These are phyloP conservation scores for Blastobasis adustella DNA, from an alignment of 2,888 invertebrate species.

Conservation along the genomic window DNA sequence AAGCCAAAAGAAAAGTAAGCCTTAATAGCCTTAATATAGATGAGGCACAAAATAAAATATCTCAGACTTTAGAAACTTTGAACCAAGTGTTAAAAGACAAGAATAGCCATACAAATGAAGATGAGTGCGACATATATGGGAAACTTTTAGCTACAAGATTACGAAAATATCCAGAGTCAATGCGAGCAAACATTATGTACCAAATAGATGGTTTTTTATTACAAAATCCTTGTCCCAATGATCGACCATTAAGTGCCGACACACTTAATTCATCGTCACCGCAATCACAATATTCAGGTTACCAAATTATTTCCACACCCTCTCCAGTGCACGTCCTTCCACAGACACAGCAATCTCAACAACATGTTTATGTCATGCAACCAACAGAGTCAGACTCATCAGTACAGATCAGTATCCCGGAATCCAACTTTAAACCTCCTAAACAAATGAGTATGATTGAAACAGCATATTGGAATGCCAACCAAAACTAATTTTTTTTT, in stretches of 20 bases:
- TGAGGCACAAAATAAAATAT: slow-evolving; percentile 6
- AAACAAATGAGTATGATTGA: too few relatives aligned
- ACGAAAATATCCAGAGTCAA: background rate
- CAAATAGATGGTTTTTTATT: slow-evolving; percentile 5
- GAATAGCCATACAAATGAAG: background rate
- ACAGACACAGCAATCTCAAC: too few relatives aligned
- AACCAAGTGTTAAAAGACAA: background rate
- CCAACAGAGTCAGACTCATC: too few relatives aligned
- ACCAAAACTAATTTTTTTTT: too few relatives aligned
- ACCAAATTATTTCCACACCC: background rate
- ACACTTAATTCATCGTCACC: background rate
- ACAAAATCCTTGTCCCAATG: background rate
- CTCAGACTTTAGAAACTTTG: background rate
- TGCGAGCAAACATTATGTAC: slow-evolving; percentile 2
- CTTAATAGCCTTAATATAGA: background rate
- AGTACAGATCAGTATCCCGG: too few relatives aligned
- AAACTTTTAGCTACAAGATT: slow-evolving; percentile 5
- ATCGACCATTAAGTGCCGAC: slow-evolving; percentile 1
- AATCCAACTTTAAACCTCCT: too few relatives aligned
- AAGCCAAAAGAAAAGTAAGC: background rate
- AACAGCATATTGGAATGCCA: too few relatives aligned
- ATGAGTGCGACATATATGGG: slow-evolving; percentile 5
- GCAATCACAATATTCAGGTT: background rate
- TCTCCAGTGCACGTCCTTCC: background rate
- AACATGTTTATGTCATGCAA: too few relatives aligned